These are phyloP conservation scores for Okamejei kenojei DNA, from an alignment of 2,797 vertebrate genomes.

Conservation along the genomic window DNA sequence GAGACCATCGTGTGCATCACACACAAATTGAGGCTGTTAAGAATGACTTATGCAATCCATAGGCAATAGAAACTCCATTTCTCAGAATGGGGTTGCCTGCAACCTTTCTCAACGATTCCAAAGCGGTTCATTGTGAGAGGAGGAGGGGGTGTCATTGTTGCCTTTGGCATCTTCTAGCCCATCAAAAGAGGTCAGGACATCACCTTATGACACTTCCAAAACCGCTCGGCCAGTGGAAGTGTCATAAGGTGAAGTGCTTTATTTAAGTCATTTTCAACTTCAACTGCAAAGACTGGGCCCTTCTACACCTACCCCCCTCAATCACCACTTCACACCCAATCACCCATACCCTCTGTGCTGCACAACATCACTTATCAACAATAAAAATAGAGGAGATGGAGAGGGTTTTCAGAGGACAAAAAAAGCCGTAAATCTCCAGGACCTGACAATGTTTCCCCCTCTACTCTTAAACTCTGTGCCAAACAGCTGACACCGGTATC, in stretches of 20 bases:
- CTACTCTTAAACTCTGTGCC: too few relatives aligned
- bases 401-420: too few relatives aligned
- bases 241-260: background rate
- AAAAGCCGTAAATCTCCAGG: too few relatives aligned
- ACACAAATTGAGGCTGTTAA: background rate
- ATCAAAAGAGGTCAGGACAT: background rate
- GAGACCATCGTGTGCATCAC: background rate
- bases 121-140: background rate
- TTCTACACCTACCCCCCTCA: too few relatives aligned
- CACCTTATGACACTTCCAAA: too few relatives aligned
- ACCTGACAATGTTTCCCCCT: too few relatives aligned
- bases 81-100: background rate
- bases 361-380: too few relatives aligned
- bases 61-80: background rate
- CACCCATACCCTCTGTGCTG: too few relatives aligned
- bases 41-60: background rate
- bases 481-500: too few relatives aligned
- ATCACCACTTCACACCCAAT: too few relatives aligned
- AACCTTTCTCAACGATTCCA: background rate
- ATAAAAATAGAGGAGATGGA: too few relatives aligned
- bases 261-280: background rate
- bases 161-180: background rate
- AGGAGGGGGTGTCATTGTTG: background rate
- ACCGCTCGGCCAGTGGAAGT: background rate
- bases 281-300: too few relatives aligned